Conservation (phyloP, 2,888 invertebrate species). For the Pyrrhia umbra region DNA sequence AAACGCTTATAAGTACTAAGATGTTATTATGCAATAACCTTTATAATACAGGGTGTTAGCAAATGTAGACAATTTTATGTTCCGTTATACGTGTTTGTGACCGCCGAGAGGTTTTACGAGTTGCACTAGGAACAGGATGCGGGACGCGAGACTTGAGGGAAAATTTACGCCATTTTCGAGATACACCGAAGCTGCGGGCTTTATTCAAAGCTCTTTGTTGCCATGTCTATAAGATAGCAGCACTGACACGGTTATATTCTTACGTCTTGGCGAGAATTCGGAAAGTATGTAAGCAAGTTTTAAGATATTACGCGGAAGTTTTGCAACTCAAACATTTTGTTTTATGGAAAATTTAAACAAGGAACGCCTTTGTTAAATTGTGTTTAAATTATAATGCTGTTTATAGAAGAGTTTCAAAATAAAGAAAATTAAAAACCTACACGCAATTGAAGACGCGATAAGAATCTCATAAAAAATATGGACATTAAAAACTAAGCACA, state of each 20-base stretch:
- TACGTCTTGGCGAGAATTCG: slow-evolving; percentile 11
- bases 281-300: slow-evolving; percentile 22
- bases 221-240: slow-evolving; percentile 46
- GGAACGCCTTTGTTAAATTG: slow-evolving; percentile 13
- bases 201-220: slow-evolving; percentile 57
- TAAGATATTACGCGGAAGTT: slow-evolving; percentile 14
- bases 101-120: slow-evolving; percentile 40
- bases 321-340: slow-evolving; percentile 12
- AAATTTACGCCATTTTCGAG: slow-evolving; percentile 44
- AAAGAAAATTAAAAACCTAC: not conserved
- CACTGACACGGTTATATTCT: slow-evolving; percentile 8
- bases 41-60: slow-evolving; percentile 21
- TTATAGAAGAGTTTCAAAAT: not conserved
- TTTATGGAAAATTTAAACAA: slow-evolving; percentile 22
- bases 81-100: slow-evolving; percentile 39
- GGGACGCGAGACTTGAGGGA: slow-evolving; percentile 38
- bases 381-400: slow-evolving; percentile 8
- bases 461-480: not conserved
- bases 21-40: not conserved
- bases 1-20: not conserved
- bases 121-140: slow-evolving; percentile 40
- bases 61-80: slow-evolving; percentile 49
- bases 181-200: slow-evolving; percentile 39
- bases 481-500: not conserved
- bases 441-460: not conserved